phyloP scores from a whole-genome alignment of 2,888 invertebrate genomes.

The Apoda limacodes region DNA sequence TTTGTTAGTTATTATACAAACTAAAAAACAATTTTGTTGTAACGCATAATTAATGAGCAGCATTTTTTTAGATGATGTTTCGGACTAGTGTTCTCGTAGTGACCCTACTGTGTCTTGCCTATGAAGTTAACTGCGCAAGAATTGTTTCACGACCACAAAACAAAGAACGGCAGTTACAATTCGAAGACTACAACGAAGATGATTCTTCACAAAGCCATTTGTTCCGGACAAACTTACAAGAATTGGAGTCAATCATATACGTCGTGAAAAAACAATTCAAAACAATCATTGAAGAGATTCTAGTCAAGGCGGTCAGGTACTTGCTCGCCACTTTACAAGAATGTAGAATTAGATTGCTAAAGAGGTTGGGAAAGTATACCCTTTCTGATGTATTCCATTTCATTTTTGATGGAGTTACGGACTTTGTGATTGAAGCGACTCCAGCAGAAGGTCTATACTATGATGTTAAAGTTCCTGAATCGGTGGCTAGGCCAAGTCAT shows the following conservation, averaged over 20 bases:
- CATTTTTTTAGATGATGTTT: too few relatives aligned
- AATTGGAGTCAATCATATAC: conserved; percentile 24
- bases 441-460: conserved; percentile 16
- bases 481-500: too few relatives aligned
- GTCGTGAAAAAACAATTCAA: conserved; percentile 32
- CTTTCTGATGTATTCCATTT: conserved; percentile 32
- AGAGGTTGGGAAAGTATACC: conserved; percentile 30
- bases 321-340: conserved; percentile 24
- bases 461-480: too few relatives aligned
- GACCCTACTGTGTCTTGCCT: too few relatives aligned
- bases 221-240: too few relatives aligned
- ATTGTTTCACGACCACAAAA: too few relatives aligned
- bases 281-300: conserved; percentile 30
- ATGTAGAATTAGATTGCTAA: conserved; percentile 33
- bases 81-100: too few relatives aligned
- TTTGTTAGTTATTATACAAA: too few relatives aligned
- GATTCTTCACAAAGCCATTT: conserved; percentile 11
- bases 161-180: too few relatives aligned
- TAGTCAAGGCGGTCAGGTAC: conserved; percentile 25
- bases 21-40: too few relatives aligned
- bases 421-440: conserved; percentile 25
- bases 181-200: conserved; percentile 9
- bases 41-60: too few relatives aligned
- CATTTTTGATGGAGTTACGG: conserved; percentile 30
- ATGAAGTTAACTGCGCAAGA: too few relatives aligned